phyloP scores from a whole-genome alignment of 2,888 invertebrate species.

The Julus scanicus region DNA sequence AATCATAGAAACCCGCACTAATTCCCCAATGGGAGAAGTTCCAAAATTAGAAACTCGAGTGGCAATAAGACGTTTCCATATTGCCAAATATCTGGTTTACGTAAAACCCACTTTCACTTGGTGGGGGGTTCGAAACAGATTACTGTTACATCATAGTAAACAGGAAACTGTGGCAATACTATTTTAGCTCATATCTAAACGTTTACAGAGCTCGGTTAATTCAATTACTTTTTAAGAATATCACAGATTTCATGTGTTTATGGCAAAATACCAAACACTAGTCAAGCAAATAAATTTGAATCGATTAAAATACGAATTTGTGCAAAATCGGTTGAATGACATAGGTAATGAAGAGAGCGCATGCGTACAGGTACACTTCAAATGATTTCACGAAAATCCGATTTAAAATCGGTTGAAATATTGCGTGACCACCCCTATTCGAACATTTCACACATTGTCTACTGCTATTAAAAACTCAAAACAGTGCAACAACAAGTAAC shows the following conservation, averaged over 20 bases:
- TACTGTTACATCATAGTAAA: neutral
- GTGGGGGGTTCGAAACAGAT: neutral
- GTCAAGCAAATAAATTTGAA: too few relatives aligned
- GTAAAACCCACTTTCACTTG: neutral
- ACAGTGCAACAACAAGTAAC: neutral
- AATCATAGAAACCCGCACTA: neutral
- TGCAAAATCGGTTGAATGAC: neutral
- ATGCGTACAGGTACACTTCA: too few relatives aligned
- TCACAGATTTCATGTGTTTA: neutral
- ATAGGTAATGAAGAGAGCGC: too few relatives aligned
- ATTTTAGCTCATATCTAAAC: neutral
- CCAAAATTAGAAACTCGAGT: neutral
- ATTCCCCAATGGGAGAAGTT: neutral
- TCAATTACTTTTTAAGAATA: neutral
- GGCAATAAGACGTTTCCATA: neutral
- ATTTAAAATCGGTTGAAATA: too few relatives aligned
- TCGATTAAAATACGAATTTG: too few relatives aligned
- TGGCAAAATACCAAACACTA: too few relatives aligned
- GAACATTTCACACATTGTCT: too few relatives aligned
- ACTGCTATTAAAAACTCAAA: neutral
- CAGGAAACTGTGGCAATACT: neutral
- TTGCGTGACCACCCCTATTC: too few relatives aligned
- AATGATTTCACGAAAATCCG: too few relatives aligned
- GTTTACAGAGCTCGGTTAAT: neutral
- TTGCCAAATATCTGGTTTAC: constrained; percentile 14